A percentile compares a stretch with the other conserved stretches of the same genome.
Evolutionary conservation across 2,113 vertebrate genomes (phyloP).

Genomic region (Paradoxurus hermaphroditus): DNA sequence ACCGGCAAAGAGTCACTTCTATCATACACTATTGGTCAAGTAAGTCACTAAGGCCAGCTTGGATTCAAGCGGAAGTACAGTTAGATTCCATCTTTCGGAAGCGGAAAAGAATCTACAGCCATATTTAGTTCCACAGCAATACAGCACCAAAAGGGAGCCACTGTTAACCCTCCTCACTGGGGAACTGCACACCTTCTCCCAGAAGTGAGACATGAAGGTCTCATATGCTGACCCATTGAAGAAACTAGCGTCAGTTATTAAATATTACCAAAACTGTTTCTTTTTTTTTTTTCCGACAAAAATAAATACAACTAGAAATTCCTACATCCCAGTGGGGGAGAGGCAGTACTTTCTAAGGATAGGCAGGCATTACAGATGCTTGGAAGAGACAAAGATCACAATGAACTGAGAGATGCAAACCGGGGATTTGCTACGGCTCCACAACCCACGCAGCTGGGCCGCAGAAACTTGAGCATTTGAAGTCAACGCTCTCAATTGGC

Average conservation of each 20-base stretch:
- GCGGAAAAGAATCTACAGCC: background rate
- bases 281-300: background rate
- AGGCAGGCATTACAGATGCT: background rate
- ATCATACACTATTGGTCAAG: background rate
- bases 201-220: background rate
- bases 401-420: constrained; percentile 9
- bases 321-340: background rate
- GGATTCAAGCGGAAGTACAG: background rate
- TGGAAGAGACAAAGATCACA: background rate
- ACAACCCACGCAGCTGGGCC: constrained; percentile 26
- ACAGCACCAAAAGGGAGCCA: background rate
- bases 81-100: background rate
- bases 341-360: background rate
- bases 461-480: constrained; percentile 49
- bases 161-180: background rate
- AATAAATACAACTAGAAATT: constrained; percentile 24
- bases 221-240: background rate
- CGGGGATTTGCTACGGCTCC: constrained; percentile 2
- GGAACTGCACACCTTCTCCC: background rate
- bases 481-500: constrained; percentile 54
- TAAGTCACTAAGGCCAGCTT: background rate
- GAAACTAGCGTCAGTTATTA: background rate
- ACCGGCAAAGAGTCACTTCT: background rate
- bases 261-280: background rate
- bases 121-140: background rate